Base-by-base conservation (phyloP, 1,140 invertebrate genomes). In the Hylyphantes graminicola region DNA sequence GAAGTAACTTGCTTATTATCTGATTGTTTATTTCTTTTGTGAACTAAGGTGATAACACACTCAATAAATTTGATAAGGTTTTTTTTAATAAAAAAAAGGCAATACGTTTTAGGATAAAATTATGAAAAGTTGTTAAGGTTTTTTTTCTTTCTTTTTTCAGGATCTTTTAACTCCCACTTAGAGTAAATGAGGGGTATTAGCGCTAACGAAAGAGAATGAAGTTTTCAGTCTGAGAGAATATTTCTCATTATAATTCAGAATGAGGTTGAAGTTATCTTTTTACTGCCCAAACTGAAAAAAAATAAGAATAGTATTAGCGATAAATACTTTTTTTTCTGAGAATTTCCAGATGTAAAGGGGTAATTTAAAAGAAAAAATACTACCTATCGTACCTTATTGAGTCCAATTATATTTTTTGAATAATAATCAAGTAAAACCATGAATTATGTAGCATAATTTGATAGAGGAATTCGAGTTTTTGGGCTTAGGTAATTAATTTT, bases 181-280 rank as follows among this genome's bases (percentile, higher is more conserved):
- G 11, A 15, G 68, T 51, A 70, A 70, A 70, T 70, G 68, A 17
- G 68, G 68, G 51, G 50, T 54, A 70, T 70, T 70, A 70, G 68
- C 68, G 17, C 21, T 70, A 21, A 70, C 68, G 15, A 70, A 53
- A 70, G 15, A 51, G 68, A 51, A 70, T 70, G 51, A 70, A 70
- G 68, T 70, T 70, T 53, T 70, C 51, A 70, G 19, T 70, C 68
- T 51, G 68, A 70, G 19, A 53, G 68, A 51, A 70, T 70, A 70
- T 70, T 70, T 70, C 68, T 70, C 68, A 70, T 70, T 70, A 70
- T 70, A 70, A 70, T 70, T 70, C 54, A 70, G 68, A n/a, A 70
- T 70, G 68, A 70, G 68, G 15, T 54, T 53, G 68, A 70, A 70
- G n/a, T 70, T n/a, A 70, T 17, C 68, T 9, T 54, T 70, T 70